A percentile compares a stretch with the other conserved stretches of the same genome.
Conservation (phyloP, 2,888 invertebrate genomes). For the Ditula angustiorana region DNA sequence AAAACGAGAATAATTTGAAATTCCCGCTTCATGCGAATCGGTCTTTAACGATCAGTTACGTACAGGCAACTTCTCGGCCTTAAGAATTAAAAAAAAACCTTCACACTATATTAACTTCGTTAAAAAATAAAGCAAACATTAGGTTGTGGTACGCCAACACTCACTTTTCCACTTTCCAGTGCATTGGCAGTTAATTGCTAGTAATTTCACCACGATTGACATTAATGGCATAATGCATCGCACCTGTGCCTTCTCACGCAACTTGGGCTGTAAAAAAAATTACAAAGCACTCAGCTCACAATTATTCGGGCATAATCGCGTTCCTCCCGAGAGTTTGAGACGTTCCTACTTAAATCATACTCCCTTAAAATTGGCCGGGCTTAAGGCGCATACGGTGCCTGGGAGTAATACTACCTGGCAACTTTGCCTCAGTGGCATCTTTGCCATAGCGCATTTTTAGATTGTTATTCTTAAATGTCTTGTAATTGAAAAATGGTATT, state of each 20-base stretch:
- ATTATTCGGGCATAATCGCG: slow-evolving; percentile 35
- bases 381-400: neutral
- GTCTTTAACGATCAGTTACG: no score
- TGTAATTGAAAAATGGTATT: no score
- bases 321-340: slow-evolving; percentile 21
- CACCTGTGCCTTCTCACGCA: slow-evolving; percentile 32
- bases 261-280: slow-evolving; percentile 33
- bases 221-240: slow-evolving; percentile 4
- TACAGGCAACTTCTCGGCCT: no score
- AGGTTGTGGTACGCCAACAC: neutral
- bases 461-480: no score
- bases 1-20: no score
- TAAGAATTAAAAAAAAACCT: no score
- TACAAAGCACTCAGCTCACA: slow-evolving; percentile 35
- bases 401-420: no score
- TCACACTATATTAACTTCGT: no score
- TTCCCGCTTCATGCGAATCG: no score
- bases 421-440: no score
- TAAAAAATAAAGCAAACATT: neutral
- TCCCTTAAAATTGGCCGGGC: slow-evolving; percentile 13
- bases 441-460: no score
- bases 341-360: slow-evolving; percentile 24
- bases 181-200: slow-evolving; percentile 2
- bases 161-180: neutral
- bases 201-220: slow-evolving; percentile 53